Evolutionary conservation across 2,113 vertebrate species (phyloP).

Genomic region (Sander vitreus): DNA sequence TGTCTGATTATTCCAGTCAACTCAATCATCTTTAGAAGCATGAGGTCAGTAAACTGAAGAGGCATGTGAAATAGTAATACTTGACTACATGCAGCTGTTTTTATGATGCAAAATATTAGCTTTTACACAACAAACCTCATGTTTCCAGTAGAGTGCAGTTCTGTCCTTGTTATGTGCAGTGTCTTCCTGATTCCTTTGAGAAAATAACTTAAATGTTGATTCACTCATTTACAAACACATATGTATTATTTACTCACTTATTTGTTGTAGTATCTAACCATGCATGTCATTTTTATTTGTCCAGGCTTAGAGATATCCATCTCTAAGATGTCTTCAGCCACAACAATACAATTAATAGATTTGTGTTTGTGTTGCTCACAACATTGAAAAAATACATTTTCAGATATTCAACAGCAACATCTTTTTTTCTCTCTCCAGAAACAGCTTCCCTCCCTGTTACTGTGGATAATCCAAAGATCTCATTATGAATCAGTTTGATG

Average conservation of each 20-base stretch:
- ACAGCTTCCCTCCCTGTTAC: not conserved
- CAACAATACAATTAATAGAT: not conserved
- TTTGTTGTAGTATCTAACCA: not conserved
- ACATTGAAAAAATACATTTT: not conserved
- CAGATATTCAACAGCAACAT: not conserved
- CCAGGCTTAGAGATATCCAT: not conserved
- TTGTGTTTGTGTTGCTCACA: not conserved
- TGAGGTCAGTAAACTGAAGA: conserved; percentile 7
- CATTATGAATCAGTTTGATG: not conserved
- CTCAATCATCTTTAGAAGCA: conserved; percentile 11
- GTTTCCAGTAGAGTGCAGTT: not conserved
- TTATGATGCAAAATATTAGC: not conserved
- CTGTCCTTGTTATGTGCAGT: not conserved
- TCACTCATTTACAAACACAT: not conserved
- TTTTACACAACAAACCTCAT: conserved; percentile 10
- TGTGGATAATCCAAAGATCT: not conserved
- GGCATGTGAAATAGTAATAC: conserved; percentile 17
- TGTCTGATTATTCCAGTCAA: not conserved
- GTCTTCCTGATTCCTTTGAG: not conserved
- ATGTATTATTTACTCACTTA: not conserved
- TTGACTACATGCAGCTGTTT: not conserved
- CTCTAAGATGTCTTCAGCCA: not conserved
- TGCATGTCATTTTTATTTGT: not conserved
- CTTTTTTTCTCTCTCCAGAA: not conserved
- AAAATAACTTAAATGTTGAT: not conserved